phyloP scores from a whole-genome alignment of 2,888 invertebrate species.

The Pollenia angustigena region DNA sequence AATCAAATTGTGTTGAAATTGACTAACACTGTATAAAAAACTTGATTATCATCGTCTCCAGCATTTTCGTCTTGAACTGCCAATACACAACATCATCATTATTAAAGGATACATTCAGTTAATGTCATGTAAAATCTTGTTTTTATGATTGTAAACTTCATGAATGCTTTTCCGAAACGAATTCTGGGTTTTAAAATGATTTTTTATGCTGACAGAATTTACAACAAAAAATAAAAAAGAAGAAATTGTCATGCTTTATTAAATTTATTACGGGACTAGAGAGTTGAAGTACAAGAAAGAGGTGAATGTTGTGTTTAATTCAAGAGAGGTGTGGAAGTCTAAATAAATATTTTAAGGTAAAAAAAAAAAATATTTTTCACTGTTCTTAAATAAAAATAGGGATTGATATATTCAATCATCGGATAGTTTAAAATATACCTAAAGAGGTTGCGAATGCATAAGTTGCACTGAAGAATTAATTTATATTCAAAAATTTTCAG shows the following conservation, averaged over 20 bases:
- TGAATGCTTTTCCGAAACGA: background rate
- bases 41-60: constrained; percentile 8
- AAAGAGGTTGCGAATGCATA: too few relatives aligned
- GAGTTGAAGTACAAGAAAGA: background rate
- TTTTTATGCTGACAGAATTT: background rate
- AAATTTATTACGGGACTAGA: background rate
- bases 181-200: constrained; percentile 8
- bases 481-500: too few relatives aligned
- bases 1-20: constrained; percentile 53
- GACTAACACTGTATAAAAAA: constrained; percentile 24
- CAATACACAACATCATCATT: background rate
- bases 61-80: constrained; percentile 4
- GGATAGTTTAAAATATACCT: too few relatives aligned
- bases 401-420: too few relatives aligned
- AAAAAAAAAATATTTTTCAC: too few relatives aligned
- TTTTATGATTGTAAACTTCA: background rate
- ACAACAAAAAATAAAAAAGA: background rate
- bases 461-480: too few relatives aligned
- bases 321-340: too few relatives aligned
- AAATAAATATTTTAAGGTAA: too few relatives aligned
- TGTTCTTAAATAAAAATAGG: too few relatives aligned
- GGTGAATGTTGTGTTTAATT: background rate
- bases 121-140: background rate
- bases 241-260: background rate
- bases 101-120: background rate